phyloP scores from a whole-genome alignment of 2,113 vertebrate species.

The Neotragus pygmaeus region DNA sequence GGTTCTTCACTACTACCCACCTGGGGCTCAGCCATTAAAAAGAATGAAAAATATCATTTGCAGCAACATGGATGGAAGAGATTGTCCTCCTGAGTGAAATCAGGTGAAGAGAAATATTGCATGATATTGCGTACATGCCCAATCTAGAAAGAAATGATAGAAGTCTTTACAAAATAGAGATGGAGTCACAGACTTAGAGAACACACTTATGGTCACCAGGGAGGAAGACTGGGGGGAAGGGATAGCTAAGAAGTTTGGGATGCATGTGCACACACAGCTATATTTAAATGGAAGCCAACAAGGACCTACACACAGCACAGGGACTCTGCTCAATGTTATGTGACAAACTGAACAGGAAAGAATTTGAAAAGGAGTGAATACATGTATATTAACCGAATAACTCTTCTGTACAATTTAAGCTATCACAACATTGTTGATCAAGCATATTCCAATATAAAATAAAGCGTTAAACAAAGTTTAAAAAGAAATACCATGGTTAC shows the following conservation, averaged over 20 bases:
- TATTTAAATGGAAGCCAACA: background rate
- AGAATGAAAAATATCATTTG: background rate
- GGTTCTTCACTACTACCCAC: background rate
- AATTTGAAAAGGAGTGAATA: background rate
- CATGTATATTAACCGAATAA: rapidly evolving
- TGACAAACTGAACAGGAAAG: background rate
- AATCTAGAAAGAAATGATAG: background rate
- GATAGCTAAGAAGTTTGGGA: background rate
- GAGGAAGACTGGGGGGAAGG: background rate
- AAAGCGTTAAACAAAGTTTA: background rate
- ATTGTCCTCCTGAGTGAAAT: background rate
- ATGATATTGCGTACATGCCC: background rate
- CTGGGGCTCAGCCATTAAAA: background rate
- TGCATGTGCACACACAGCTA: rapidly evolving
- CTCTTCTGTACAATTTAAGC: background rate
- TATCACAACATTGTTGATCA: background rate
- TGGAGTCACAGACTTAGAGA: background rate
- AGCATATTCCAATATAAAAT: background rate
- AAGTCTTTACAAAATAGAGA: background rate
- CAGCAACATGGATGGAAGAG: background rate
- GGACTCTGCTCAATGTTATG: background rate
- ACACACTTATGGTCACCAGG: background rate
- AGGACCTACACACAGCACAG: background rate
- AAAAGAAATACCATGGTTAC: background rate
- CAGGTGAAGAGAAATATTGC: background rate